These are phyloP conservation scores for Apotomis betuletana DNA, from an alignment of 2,888 invertebrate species.

Conservation along the genomic window DNA sequence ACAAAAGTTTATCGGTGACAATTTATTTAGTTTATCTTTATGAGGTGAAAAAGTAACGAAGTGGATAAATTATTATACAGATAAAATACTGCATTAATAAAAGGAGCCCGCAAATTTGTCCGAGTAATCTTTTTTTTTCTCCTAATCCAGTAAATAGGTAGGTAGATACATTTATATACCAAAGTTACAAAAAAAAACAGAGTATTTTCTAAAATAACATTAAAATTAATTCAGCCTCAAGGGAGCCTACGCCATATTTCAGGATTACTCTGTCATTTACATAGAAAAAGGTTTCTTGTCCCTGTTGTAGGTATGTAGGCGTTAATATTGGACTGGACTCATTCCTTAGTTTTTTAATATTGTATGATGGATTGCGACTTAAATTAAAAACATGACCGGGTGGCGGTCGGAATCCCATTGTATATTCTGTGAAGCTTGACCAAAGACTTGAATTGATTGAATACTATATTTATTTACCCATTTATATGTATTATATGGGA, in stretches of 20 bases:
- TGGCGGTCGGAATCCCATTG: no score
- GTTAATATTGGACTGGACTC: conserved; percentile 2
- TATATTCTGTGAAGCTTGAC: no score
- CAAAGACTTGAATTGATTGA: no score
- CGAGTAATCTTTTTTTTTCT: no score
- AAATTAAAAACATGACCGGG: background rate
- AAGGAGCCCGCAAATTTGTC: no score
- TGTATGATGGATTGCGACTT: background rate
- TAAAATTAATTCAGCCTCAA: conserved; percentile 33
- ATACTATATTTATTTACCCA: no score
- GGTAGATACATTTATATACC: background rate
- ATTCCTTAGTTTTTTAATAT: conserved; percentile 2
- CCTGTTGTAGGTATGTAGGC: conserved; percentile 13
- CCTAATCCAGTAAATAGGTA: no score
- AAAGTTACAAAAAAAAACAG: background rate
- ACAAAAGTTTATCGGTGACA: conserved; percentile 9
- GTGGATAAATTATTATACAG: no score
- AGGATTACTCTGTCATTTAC: conserved; percentile 36
- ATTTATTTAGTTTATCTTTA: background rate
- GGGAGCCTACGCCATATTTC: conserved; percentile 26
- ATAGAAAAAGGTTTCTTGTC: conserved; percentile 39
- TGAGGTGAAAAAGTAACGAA: no score
- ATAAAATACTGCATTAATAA: no score
- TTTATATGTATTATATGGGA: no score
- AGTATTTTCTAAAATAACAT: conserved; percentile 11